Conservation (phyloP, 2,113 vertebrate genomes). For the Alethe castanea region DNA sequence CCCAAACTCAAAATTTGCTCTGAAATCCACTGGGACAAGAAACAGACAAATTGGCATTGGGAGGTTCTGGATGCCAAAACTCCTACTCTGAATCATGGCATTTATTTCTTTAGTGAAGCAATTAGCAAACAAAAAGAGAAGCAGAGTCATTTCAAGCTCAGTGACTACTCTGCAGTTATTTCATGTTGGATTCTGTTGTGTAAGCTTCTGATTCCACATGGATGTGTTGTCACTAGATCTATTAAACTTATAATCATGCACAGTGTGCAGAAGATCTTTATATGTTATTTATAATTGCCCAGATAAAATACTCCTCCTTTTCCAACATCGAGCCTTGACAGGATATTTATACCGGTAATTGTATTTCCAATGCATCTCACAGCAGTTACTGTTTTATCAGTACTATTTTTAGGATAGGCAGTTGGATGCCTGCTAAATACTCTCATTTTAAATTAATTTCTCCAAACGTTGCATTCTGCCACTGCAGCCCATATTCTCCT, state of each 20-base stretch:
- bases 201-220: neutral
- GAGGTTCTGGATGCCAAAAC: neutral
- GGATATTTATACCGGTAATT: neutral
- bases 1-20: neutral
- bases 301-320: neutral
- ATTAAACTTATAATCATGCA: neutral
- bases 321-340: neutral
- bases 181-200: neutral
- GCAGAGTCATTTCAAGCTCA: neutral
- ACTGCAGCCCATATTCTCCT: neutral
- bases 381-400: neutral
- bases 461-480: neutral
- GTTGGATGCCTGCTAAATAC: neutral
- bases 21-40: neutral
- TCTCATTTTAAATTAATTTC: neutral
- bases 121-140: neutral
- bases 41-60: neutral
- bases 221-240: neutral
- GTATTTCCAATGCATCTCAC: neutral
- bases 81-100: neutral
- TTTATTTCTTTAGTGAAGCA: neutral
- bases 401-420: neutral
- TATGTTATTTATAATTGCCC: neutral
- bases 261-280: neutral
- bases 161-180: neutral